Percentiles rank a stretch among this genome's conserved stretches.
Evolutionary conservation across 2,113 vertebrate species (phyloP).

Genomic region (Bubo blakistoni): DNA sequence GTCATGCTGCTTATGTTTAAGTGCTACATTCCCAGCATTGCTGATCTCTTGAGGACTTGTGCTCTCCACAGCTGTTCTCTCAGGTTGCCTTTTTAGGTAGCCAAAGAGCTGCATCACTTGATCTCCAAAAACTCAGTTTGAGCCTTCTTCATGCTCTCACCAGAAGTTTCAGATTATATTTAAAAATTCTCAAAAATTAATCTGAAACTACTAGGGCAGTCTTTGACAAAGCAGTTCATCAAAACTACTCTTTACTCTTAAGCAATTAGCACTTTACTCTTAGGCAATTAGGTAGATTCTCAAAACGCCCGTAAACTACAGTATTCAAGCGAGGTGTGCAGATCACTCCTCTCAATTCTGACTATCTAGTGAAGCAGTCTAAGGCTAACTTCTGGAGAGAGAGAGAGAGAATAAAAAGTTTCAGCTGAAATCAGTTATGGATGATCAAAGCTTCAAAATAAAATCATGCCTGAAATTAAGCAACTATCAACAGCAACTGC

Average conservation of each 20-base stretch:
- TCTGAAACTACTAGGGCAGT: background rate
- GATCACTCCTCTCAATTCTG: background rate
- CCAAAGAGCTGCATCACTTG: background rate
- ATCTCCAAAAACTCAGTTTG: background rate
- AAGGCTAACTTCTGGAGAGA: background rate
- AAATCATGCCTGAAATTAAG: background rate
- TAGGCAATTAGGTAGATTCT: background rate
- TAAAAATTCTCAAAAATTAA: background rate
- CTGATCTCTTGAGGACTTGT: background rate
- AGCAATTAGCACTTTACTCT: background rate
- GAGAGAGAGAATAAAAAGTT: background rate
- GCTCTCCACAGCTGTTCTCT: background rate
- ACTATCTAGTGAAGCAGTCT: background rate
- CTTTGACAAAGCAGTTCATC: background rate
- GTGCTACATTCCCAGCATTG: background rate
- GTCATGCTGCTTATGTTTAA: background rate
- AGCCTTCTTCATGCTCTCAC: background rate
- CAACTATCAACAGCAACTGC: background rate
- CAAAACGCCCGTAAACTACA: background rate
- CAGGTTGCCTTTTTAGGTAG: background rate
- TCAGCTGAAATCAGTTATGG: background rate
- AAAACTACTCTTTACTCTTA: background rate
- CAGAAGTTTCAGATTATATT: background rate
- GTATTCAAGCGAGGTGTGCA: accelerated
- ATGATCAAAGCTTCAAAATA: background rate